phyloP scores from a whole-genome alignment of 2,888 invertebrate genomes.

The Caradrina kadenii region DNA sequence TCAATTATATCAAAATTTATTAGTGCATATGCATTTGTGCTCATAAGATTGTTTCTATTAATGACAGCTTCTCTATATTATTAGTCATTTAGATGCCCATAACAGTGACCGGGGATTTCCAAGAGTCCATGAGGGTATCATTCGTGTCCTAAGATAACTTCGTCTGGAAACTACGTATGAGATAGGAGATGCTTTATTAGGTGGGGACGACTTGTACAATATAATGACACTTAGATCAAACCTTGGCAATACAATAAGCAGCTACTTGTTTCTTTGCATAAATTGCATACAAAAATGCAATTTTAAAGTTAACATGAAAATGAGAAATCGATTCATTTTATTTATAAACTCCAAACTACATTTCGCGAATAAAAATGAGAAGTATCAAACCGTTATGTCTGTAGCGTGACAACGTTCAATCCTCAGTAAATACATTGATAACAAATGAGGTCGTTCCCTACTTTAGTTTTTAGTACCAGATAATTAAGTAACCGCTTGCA shows the following conservation, averaged over 20 bases:
- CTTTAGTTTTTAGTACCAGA: conserved; percentile 40
- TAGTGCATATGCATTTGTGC: no score
- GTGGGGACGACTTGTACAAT: background rate
- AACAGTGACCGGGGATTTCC: conserved; percentile 10
- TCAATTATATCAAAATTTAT: conserved; percentile 13
- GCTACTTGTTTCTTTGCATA: background rate
- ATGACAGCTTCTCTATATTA: conserved; percentile 1
- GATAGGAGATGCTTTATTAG: conserved; percentile 1
- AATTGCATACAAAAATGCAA: background rate
- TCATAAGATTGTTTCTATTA: background rate
- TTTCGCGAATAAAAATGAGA: background rate
- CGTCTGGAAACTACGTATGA: background rate
- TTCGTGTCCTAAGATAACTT: conserved; percentile 22
- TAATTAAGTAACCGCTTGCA: conserved; percentile 7
- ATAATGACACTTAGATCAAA: conserved; percentile 5
- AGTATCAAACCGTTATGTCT: conserved; percentile 7
- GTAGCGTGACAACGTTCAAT: conserved; percentile 21
- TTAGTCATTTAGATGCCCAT: background rate
- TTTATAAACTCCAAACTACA: background rate
- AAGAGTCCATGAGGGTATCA: conserved; percentile 14
- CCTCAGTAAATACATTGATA: conserved; percentile 41
- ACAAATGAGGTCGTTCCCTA: conserved; percentile 54
- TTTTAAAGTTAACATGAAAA: background rate
- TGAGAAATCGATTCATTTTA: background rate
- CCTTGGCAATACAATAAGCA: conserved; percentile 1